Evolutionary conservation across 2,888 invertebrate genomes (phyloP), one percentile per base, ranked within the genome.

Genomic region (Dryomyza anilis): DNA sequence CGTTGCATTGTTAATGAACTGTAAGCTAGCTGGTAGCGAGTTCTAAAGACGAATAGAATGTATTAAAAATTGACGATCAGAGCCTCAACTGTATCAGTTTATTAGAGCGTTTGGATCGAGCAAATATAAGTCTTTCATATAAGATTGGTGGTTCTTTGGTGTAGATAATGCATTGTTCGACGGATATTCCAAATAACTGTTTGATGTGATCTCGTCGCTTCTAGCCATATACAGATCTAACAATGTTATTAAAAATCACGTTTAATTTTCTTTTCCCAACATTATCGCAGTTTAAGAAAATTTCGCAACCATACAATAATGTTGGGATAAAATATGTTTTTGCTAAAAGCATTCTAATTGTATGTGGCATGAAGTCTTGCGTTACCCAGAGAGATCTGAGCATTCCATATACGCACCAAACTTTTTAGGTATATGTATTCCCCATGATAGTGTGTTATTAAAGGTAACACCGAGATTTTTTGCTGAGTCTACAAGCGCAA

Each of bases 361-460:
- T 12, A 6, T 8, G 12, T 6, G 33, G 33, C 6, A 12, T 33
- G 33, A 33, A 33, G 33, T 33, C 6, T 36, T 36, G 36, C 3
- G 7, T 36, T 14, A 2, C 6, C 36, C 2, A 7, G 2, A 36
- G 7, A 2, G 7, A 3, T 4, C 36, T 10, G 10, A 36, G 36
- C 36, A 36, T 3, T 2, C 23, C 8, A 12, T 29, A 16, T 36
- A 4, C 19, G 6, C 12, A 8, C 19, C 39, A 7, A 36, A 14
- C 5, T n/a, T 43, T 12, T n/a, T 83, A 5, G 10, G 14, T 78
- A 63, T 73, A 87, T 57, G 75, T 82, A 25, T 87, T 87, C 79
- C 81, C 86, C 65, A 71, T 88, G 36, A 14, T n/a, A 36, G 6
- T 7, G 36, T 4, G 3, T 2, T 36, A 36, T 36, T 36, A 36